phyloP scores from a whole-genome alignment of 2,888 invertebrate species.

The Taenaris catops region DNA sequence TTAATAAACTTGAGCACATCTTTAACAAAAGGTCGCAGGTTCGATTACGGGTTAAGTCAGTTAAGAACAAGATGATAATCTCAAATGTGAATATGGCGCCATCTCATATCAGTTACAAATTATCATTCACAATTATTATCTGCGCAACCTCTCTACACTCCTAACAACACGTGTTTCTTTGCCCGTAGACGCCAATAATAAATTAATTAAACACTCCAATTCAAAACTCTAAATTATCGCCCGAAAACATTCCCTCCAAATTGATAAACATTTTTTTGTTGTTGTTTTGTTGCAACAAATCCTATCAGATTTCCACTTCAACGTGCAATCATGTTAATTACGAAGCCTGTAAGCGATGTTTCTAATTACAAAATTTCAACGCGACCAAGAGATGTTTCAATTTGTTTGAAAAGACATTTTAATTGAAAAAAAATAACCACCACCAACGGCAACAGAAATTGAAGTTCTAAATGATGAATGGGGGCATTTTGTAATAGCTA shows the following conservation, averaged over 20 bases:
- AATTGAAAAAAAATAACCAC: conserved; percentile 22
- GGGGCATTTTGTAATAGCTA: conserved; percentile 26
- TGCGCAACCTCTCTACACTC: too few species aligned
- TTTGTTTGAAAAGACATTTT: conserved; percentile 11
- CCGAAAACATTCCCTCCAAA: conserved; percentile 1
- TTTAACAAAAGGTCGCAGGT: too few species aligned
- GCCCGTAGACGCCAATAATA: too few species aligned
- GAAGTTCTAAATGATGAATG: conserved; percentile 25
- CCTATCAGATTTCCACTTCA: conserved; percentile 5
- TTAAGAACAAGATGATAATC: too few species aligned
- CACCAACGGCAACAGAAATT: conserved; percentile 15
- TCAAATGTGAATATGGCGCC: too few species aligned
- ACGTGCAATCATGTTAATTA: conserved; percentile 7
- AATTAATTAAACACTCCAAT: background rate
- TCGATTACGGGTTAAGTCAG: too few species aligned
- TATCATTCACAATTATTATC: too few species aligned
- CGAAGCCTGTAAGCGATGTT: conserved; percentile 4
- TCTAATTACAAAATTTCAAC: conserved; percentile 11
- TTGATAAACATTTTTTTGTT: conserved; percentile 5
- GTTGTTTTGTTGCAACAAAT: background rate
- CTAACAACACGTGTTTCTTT: too few species aligned
- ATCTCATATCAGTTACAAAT: too few species aligned
- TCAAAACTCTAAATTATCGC: background rate
- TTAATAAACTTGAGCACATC: background rate
- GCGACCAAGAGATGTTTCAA: conserved; percentile 11